Conservation (phyloP, 2,113 vertebrate genomes). For the Prionailurus bengalensis region DNA sequence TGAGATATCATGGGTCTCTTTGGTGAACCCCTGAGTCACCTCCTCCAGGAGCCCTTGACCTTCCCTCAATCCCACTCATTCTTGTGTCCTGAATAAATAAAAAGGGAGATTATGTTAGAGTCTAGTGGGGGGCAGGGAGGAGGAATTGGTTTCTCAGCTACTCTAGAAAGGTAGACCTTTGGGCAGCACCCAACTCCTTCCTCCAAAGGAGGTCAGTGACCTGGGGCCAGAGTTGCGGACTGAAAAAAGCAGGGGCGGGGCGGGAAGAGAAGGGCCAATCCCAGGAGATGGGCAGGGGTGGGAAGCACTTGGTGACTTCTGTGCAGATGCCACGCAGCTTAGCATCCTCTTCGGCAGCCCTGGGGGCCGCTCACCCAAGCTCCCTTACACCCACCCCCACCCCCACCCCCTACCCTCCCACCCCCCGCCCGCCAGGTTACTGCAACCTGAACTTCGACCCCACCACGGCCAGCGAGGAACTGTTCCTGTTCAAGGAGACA, state of each 20-base stretch:
- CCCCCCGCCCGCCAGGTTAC: constrained; percentile 55
- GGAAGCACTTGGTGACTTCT: not conserved
- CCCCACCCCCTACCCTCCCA: fast-evolving
- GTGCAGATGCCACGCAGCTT: not conserved
- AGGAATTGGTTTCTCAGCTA: not conserved
- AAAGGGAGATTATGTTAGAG: not conserved
- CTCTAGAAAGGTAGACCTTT: not conserved
- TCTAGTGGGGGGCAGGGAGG: no score
- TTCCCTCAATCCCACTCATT: not conserved
- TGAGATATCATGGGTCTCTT: not conserved
- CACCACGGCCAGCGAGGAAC: constrained; percentile 71
- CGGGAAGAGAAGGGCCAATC: no score
- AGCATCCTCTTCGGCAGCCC: not conserved
- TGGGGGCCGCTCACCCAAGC: not conserved
- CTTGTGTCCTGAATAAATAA: not conserved
- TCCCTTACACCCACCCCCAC: fast-evolving
- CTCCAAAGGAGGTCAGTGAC: not conserved
- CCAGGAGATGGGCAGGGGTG: not conserved
- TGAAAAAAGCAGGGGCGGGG: no score
- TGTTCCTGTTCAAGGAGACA: constrained; percentile 80
- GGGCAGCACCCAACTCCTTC: no score
- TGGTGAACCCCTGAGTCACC: not conserved
- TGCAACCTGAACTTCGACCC: constrained; percentile 81
- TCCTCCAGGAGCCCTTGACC: not conserved
- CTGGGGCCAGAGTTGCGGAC: no score